Conservation (phyloP, 2,113 vertebrate genomes). For the Micronycteris hirsuta region DNA sequence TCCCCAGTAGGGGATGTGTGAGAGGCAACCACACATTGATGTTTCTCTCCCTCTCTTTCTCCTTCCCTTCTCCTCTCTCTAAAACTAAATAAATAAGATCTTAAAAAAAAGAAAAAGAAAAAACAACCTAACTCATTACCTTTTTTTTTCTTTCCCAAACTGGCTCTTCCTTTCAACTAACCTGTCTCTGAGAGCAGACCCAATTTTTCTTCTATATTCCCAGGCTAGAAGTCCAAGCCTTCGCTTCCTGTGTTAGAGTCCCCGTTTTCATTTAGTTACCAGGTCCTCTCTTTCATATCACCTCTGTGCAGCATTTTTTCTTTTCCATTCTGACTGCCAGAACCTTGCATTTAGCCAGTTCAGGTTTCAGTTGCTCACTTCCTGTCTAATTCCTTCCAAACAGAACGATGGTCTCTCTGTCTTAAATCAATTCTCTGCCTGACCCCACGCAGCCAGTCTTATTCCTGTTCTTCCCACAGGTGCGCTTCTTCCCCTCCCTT, state of each 20-base stretch:
- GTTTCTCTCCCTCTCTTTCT: no score
- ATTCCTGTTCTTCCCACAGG: fast-evolving
- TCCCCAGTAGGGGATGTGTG: no score
- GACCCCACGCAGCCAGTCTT: background rate
- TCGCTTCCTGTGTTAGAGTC: background rate
- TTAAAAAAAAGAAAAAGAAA: no score
- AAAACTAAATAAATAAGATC: no score
- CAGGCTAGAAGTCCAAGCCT: background rate
- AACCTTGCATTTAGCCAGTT: background rate
- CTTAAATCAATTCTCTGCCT: background rate
- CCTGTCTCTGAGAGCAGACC: background rate
- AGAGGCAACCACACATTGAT: no score
- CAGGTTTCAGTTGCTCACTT: background rate
- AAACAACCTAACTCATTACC: background rate
- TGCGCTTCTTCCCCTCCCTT: background rate
- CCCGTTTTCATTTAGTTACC: background rate
- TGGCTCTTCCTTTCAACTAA: background rate
- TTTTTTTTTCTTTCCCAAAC: background rate
- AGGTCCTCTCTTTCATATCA: background rate
- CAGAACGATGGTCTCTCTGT: background rate
- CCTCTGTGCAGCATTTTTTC: background rate
- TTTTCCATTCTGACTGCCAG: background rate
- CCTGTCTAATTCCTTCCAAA: background rate
- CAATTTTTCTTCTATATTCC: background rate
- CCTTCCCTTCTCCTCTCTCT: no score